phyloP scores from a whole-genome alignment of 37 sponge, comb jelly and placozoan genomes.

The Spongia lamella region DNA sequence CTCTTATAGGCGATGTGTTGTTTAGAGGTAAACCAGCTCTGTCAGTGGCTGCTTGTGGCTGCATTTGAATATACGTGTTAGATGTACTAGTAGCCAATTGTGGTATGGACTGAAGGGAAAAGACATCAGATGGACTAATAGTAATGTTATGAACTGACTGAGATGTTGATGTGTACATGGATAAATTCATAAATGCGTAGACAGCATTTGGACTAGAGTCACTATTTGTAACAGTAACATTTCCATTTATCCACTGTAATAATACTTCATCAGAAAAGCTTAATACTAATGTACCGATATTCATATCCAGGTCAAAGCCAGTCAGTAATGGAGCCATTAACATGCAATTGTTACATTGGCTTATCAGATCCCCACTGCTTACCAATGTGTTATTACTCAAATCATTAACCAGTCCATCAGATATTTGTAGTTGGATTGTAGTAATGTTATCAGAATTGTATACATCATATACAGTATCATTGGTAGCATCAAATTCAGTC shows the following conservation, averaged over 20 bases:
- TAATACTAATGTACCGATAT: slow-evolving; percentile 12
- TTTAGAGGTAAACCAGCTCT: background rate
- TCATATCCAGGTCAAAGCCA: slow-evolving; percentile 17
- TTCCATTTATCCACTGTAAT: background rate
- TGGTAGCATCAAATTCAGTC: no score
- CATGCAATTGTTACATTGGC: no score
- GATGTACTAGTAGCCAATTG: slow-evolving; percentile 1
- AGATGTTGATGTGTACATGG: background rate
- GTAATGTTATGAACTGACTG: background rate
- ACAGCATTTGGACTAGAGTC: background rate
- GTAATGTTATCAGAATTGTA: no score
- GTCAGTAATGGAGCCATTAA: slow-evolving; percentile 7
- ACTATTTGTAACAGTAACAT: slow-evolving; percentile 13
- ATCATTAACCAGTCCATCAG: no score
- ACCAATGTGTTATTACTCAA: no score
- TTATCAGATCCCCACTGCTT: no score
- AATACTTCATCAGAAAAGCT: slow-evolving; percentile 38
- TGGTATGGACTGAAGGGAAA: slow-evolving; percentile 3
- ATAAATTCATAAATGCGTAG: background rate
- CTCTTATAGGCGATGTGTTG: background rate
- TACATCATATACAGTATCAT: no score
- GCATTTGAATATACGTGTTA: slow-evolving; percentile 20
- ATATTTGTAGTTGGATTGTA: background rate
- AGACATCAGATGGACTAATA: slow-evolving; percentile 13
- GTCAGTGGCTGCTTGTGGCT: slow-evolving; percentile 10